These are phyloP conservation scores for Venustaconcha ellipsiformis DNA, from an alignment of 1,140 invertebrate species.

Conservation along the genomic window DNA sequence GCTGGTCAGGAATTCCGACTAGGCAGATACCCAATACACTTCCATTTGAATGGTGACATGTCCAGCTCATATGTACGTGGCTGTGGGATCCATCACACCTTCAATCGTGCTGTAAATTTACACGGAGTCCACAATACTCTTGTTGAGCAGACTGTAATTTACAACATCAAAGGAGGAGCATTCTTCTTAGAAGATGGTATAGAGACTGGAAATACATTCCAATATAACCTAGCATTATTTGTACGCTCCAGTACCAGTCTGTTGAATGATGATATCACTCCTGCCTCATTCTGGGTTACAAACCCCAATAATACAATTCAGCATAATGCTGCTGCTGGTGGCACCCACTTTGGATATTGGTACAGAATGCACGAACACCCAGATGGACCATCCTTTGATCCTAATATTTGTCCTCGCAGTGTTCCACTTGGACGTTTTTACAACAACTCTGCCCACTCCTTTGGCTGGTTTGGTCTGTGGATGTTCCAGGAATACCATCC, in stretches of 20 bases:
- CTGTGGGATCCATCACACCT: constrained; percentile 62
- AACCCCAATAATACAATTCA: constrained; percentile 65
- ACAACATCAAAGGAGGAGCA: constrained; percentile 65
- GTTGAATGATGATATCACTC: constrained; percentile 67
- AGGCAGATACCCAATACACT: constrained; percentile 68
- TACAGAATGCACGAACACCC: constrained; percentile 65
- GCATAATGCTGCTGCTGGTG: constrained; percentile 66
- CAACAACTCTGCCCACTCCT: constrained; percentile 66
- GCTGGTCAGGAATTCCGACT: constrained; percentile 67
- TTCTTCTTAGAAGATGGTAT: constrained; percentile 68
- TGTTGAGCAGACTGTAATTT: constrained; percentile 60
- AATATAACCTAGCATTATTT: constrained; percentile 66
- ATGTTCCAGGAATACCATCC: constrained; percentile 62
- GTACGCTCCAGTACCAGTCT: constrained; percentile 63
- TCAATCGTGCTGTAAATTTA: constrained; percentile 68
- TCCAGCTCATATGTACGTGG: constrained; percentile 61
- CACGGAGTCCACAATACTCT: constrained; percentile 63
- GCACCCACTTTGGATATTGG: constrained; percentile 68
- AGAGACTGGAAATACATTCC: constrained; percentile 64
- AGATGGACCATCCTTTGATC: constrained; percentile 61
- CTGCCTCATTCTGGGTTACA: constrained; percentile 65
- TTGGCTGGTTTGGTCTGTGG: constrained; percentile 68
- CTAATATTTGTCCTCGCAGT: constrained; percentile 54
- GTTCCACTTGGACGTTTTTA: constrained; percentile 53
- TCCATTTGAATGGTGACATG: constrained; percentile 65